Evolutionary conservation across 2,113 vertebrate genomes (phyloP).

Genomic region (Tragulus kanchil): DNA sequence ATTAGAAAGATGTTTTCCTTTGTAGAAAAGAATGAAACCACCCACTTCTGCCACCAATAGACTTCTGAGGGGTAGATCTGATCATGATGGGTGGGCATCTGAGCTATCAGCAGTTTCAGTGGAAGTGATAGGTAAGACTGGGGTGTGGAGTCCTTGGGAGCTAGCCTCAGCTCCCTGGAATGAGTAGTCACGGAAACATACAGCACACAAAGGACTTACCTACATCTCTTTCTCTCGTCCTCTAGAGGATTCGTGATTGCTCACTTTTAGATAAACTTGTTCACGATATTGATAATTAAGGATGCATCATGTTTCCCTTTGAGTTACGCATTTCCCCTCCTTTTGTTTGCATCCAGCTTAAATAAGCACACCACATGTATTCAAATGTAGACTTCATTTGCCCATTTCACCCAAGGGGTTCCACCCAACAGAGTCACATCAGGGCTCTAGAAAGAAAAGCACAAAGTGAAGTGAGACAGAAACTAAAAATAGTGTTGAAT

Average conservation of each 20-base stretch:
- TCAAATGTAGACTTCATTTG: constrained; percentile 17
- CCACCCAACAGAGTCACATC: constrained; percentile 10
- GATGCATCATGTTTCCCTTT: neutral
- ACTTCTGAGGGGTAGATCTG: neutral
- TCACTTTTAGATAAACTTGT: neutral
- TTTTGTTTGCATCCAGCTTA: constrained; percentile 17
- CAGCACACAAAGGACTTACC: neutral
- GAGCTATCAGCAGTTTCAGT: neutral
- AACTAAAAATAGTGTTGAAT: neutral
- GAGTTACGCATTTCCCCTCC: neutral
- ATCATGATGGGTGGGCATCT: neutral
- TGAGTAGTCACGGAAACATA: neutral
- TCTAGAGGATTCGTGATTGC: neutral
- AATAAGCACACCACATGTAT: neutral
- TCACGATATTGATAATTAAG: neutral
- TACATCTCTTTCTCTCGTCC: neutral
- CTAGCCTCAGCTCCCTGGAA: neutral
- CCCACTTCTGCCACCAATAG: neutral
- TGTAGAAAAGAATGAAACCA: neutral
- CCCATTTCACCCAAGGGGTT: neutral
- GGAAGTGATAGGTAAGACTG: no score
- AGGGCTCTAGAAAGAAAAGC: neutral
- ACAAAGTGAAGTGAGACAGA: neutral
- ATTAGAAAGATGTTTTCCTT: constrained; percentile 61
- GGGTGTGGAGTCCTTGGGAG: neutral